A percentile compares a stretch with the other conserved stretches of the same genome.
phyloP scores from a whole-genome alignment of 2,888 invertebrate genomes.

The Tholera decimalis region DNA sequence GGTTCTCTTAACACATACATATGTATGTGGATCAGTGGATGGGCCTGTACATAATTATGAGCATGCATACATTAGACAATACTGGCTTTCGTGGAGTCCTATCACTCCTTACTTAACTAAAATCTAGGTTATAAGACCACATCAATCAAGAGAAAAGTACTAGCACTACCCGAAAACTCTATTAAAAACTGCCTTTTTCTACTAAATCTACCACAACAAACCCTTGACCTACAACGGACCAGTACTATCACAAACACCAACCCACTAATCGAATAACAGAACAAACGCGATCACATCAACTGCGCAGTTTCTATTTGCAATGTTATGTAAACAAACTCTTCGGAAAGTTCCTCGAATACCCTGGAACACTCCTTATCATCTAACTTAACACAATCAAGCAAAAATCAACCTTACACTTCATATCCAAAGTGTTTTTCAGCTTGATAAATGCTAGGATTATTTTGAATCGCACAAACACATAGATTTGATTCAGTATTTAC shows the following conservation, averaged over 20 bases:
- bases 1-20: too few species aligned
- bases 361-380: slow-evolving; percentile 56
- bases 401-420: slow-evolving; percentile 23
- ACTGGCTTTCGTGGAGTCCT: too few species aligned
- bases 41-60: too few species aligned
- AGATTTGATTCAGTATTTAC: slow-evolving; percentile 43
- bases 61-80: too few species aligned
- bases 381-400: neutral
- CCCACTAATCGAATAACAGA: slow-evolving; percentile 94
- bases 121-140: too few species aligned
- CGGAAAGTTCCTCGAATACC: slow-evolving; percentile 70
- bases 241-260: slow-evolving; percentile 92
- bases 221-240: slow-evolving; percentile 81
- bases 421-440: slow-evolving; percentile 6
- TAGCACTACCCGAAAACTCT: too few species aligned
- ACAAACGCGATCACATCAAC: slow-evolving; percentile 41
- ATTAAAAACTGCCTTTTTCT: too few species aligned
- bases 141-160: too few species aligned
- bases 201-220: neutral
- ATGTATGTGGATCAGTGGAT: too few species aligned
- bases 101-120: too few species aligned
- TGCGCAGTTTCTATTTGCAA: slow-evolving; percentile 66
- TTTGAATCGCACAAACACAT: slow-evolving; percentile 43
- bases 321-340: slow-evolving; percentile 66
- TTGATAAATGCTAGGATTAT: slow-evolving; percentile 33